Base-by-base conservation (phyloP, 2,888 invertebrate species). In the Rhamphomyia laevipes region DNA sequence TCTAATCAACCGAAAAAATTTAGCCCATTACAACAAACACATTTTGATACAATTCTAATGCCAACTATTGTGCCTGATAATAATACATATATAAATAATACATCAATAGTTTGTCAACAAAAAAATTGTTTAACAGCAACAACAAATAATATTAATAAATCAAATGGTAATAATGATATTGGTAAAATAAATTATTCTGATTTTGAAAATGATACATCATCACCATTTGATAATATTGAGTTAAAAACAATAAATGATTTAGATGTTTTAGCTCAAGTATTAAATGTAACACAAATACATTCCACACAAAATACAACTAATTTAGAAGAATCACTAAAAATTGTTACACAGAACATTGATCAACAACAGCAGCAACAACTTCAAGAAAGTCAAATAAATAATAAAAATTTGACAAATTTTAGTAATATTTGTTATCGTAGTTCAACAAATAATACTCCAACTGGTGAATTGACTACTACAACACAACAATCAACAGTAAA, bases 181-280 rank as follows among this genome's bases (percentile, higher is more conserved):
- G 48, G 30, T 53, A 48, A 64, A 51, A 63, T 71, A 61, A 67
- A 77, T 70, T 68, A 74, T 63, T 84, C 83, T 54, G 92, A 93
- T 68, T 94, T 94, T 73, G 93, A 93, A 69, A 82, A 86, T 64
- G 91, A 91, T 64, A 89, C 86, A 45, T 88, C 89, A 47, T 91
- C 89, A 66, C 93, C 93, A 1, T 94, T 94, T 72, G 93, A 94
- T 73, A 90, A 87, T 72, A 83, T 91, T 70, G 92, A 90, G 71
- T 68, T 94, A 47, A 90, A 92, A 70, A 88, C 90, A 40, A 85
- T 94, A 51, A 92, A 94, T 72, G 92, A 93, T 63, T 81, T 92
- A 77, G 91, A 90, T 68, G 82, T 89, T 64, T 72, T 94, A 55
- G 91, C 91, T 13, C 84, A 88, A 69, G 88, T 91, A 43, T 65